Conservation (phyloP, 2,888 invertebrate genomes). For the Bruchidius siliquastri region DNA sequence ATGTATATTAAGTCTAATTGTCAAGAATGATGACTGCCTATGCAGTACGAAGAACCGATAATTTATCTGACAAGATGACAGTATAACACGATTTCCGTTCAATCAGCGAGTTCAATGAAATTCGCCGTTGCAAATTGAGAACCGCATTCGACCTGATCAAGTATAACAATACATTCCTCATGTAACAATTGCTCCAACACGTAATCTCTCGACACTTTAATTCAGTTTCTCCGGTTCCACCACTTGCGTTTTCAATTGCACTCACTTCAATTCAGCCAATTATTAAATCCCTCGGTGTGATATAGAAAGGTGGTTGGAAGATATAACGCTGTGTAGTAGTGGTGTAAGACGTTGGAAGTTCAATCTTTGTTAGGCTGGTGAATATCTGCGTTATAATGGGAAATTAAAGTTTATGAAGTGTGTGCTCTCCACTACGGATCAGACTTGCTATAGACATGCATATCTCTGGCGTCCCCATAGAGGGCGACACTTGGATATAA, state of each 20-base stretch:
- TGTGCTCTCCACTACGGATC: too few relatives aligned
- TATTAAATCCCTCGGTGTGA: neutral
- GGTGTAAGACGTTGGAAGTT: too few relatives aligned
- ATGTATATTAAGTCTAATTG: too few relatives aligned
- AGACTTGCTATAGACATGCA: too few relatives aligned
- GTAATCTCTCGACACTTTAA: neutral
- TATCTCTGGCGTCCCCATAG: too few relatives aligned
- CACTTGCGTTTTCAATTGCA: neutral
- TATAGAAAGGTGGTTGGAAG: neutral
- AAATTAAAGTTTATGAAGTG: too few relatives aligned
- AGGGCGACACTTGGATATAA: too few relatives aligned
- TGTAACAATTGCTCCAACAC: neutral
- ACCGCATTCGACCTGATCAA: neutral
- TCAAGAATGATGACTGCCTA: too few relatives aligned
- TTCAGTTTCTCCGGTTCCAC: too few relatives aligned
- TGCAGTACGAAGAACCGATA: too few relatives aligned
- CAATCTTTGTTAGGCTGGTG: too few relatives aligned
- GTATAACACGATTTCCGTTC: neutral
- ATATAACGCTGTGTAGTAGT: neutral
- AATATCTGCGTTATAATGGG: too few relatives aligned
- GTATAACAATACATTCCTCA: neutral
- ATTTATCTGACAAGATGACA: neutral
- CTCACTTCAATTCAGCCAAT: neutral
- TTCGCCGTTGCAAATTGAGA: neutral
- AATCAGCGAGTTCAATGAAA: neutral